Conservation (phyloP, 2,888 invertebrate genomes). For the Andrena haemorrhoa region DNA sequence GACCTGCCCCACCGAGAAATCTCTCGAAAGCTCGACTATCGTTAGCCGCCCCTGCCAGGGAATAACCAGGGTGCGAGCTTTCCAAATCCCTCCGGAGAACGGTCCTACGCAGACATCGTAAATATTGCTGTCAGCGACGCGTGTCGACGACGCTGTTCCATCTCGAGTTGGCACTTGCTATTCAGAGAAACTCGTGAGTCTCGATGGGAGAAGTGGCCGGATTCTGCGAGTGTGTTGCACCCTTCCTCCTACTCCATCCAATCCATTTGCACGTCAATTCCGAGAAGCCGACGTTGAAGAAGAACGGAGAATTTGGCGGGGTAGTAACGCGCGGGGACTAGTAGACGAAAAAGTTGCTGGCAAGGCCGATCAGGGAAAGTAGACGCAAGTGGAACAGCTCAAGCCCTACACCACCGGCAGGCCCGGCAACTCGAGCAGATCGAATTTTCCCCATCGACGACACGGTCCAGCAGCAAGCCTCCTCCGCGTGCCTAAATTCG, state of each 20-base stretch:
- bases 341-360: too few species aligned
- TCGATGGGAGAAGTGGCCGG: background rate
- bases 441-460: background rate
- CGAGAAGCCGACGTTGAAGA: background rate
- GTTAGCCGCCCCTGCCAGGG: background rate
- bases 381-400: too few species aligned
- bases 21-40: background rate
- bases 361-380: too few species aligned
- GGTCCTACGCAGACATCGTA: constrained; percentile 7
- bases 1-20: constrained; percentile 35
- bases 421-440: too few species aligned
- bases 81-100: background rate
- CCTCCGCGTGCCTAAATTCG: constrained; percentile 11
- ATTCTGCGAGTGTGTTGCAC: background rate
- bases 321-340: too few species aligned
- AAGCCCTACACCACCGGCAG: too few species aligned
- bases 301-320: background rate
- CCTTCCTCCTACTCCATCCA: background rate
- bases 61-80: background rate
- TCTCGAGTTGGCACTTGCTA: constrained; percentile 18
- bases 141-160: constrained; percentile 27
- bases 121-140: constrained; percentile 29
- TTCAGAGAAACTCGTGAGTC: background rate
- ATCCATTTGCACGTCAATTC: background rate
- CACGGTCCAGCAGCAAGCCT: background rate